Conservation (phyloP, 2,797 vertebrate genomes). For the Lophura swinhoii region DNA sequence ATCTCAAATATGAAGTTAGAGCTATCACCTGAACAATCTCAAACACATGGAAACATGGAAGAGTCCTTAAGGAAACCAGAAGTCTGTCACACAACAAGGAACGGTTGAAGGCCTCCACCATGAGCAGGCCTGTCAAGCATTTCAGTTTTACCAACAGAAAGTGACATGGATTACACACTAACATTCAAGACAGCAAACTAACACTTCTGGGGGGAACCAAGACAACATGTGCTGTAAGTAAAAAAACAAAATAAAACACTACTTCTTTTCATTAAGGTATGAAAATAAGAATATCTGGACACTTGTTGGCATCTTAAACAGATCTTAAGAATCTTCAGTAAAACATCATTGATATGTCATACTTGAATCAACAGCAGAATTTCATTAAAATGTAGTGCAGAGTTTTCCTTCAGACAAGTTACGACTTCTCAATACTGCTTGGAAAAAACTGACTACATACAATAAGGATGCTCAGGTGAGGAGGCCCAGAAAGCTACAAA, state of each 20-base stretch:
- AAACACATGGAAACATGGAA: not conserved
- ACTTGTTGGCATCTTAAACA: not conserved
- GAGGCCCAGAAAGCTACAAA: not conserved
- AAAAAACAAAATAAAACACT: not conserved
- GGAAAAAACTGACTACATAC: not conserved
- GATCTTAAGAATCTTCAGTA: not conserved
- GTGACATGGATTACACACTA: rapidly evolving
- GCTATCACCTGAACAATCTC: not conserved
- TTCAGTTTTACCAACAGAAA: not conserved
- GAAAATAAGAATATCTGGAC: not conserved
- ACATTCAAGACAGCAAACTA: not conserved
- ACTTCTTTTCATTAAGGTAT: not conserved
- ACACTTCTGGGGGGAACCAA: not conserved
- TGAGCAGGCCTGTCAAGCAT: not conserved
- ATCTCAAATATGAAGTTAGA: not conserved
- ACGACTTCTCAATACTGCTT: not conserved
- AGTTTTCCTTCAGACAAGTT: not conserved
- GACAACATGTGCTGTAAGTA: not conserved
- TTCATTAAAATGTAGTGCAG: not conserved
- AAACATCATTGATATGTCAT: not conserved
- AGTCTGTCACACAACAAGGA: not conserved
- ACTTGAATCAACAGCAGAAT: not conserved
- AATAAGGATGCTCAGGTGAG: not conserved
- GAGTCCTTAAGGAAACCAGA: not conserved
- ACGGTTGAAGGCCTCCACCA: not conserved